phyloP scores from a whole-genome alignment of 2,888 invertebrate genomes.

The Pyrgus malvae region DNA sequence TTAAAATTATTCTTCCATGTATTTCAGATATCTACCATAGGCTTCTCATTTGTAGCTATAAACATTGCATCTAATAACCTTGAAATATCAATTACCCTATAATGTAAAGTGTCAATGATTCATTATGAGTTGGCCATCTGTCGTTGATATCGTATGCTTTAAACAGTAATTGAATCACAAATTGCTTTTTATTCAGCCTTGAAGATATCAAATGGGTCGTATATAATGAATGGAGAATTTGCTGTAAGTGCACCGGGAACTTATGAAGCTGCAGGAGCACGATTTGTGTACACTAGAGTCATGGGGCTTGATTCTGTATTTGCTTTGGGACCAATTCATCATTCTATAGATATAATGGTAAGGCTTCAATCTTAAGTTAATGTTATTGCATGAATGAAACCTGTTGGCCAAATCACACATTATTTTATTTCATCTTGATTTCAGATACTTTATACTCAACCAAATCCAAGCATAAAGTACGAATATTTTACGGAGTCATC shows the following conservation, averaged over 20 bases:
- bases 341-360: conserved; percentile 91
- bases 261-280: conserved; percentile 90
- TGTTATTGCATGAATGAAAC: background rate
- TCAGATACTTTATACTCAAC: conserved; percentile 90
- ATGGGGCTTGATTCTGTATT: conserved; percentile 89
- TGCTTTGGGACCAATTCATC: conserved; percentile 89
- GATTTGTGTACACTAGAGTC: conserved; percentile 89
- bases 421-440: conserved; percentile 29
- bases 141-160: conserved; percentile 10
- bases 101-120: conserved; percentile 21
- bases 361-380: conserved; percentile 23
- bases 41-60: conserved; percentile 3
- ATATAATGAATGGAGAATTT: conserved; percentile 92
- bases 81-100: conserved; percentile 21
- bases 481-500: conserved; percentile 91
- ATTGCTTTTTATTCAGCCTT: conserved; percentile 83
- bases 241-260: conserved; percentile 86
- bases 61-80: conserved; percentile 10
- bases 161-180: conserved; percentile 13
- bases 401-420: background rate
- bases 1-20: background rate
- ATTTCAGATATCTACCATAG: background rate
- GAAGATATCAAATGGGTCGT: conserved; percentile 87
- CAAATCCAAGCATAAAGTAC: conserved; percentile 94
- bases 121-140: conserved; percentile 19